Conservation (phyloP, 2,113 vertebrate species). For the Semnopithecus entellus region DNA sequence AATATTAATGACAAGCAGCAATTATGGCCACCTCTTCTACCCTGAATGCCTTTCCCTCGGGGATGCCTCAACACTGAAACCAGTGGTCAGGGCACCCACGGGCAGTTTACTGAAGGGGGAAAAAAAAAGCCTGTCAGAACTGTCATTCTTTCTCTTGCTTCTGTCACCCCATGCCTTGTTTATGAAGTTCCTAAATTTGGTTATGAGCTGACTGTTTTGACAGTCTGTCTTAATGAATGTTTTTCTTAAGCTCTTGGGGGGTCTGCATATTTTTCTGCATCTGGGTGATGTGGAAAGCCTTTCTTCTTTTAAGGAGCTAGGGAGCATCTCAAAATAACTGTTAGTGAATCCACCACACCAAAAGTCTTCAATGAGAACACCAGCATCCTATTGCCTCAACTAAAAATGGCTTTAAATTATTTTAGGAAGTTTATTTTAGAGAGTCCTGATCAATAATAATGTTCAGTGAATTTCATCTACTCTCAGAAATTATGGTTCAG, state of each 20-base stretch:
- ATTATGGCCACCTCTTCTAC: background rate
- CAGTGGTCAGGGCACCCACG: background rate
- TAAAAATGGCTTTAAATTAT: background rate
- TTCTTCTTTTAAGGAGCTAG: slow-evolving; percentile 28
- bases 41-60: background rate
- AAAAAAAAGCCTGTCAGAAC: slow-evolving; percentile 34
- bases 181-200: slow-evolving; percentile 69
- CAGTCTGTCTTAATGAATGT: slow-evolving; percentile 61
- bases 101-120: background rate
- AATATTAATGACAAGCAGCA: slow-evolving; percentile 11
- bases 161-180: slow-evolving; percentile 63
- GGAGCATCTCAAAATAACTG: slow-evolving; percentile 39
- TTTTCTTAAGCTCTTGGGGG: slow-evolving; percentile 63
- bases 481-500: background rate
- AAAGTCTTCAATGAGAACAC: background rate
- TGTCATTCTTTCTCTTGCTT: slow-evolving; percentile 59
- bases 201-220: slow-evolving; percentile 69
- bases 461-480: background rate
- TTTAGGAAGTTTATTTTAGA: slow-evolving; percentile 24
- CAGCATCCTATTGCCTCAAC: background rate
- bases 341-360: background rate
- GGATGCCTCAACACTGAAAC: background rate
- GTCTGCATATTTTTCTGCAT: slow-evolving; percentile 63
- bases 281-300: slow-evolving; percentile 13
- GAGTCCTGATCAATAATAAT: background rate